phyloP scores from a whole-genome alignment of 2,797 vertebrate species.

The Rhinogobio ventralis region DNA sequence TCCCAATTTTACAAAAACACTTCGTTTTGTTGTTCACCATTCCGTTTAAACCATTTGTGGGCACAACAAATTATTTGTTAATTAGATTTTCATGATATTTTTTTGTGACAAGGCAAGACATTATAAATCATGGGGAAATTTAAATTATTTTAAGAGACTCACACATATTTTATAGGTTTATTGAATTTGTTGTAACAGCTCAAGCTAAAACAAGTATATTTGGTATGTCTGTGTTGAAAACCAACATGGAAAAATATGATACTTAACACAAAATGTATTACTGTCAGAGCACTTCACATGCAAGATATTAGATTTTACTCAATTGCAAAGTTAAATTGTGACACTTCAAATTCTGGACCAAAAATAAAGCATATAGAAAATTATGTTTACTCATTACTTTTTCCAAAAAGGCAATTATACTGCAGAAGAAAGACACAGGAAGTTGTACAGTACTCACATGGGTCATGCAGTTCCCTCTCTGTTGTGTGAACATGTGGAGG shows the following conservation, averaged over 20 bases:
- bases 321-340: background rate
- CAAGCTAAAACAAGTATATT: background rate
- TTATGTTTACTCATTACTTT: background rate
- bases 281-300: background rate
- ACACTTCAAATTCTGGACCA: background rate
- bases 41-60: background rate
- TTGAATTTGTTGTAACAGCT: background rate
- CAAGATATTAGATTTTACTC: background rate
- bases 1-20: background rate
- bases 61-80: background rate
- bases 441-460: constrained; percentile 2
- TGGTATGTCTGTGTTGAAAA: background rate
- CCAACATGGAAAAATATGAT: background rate
- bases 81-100: background rate
- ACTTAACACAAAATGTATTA: background rate
- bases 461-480: background rate
- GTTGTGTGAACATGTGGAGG: background rate
- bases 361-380: background rate
- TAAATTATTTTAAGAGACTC: background rate
- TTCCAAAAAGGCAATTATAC: background rate
- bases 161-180: background rate
- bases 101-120: background rate
- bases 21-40: background rate
- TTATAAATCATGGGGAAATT: background rate
- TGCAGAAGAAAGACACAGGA: background rate